These are phyloP conservation scores for Cheilosia variabilis DNA, from an alignment of 2,888 invertebrate genomes.

Conservation along the genomic window DNA sequence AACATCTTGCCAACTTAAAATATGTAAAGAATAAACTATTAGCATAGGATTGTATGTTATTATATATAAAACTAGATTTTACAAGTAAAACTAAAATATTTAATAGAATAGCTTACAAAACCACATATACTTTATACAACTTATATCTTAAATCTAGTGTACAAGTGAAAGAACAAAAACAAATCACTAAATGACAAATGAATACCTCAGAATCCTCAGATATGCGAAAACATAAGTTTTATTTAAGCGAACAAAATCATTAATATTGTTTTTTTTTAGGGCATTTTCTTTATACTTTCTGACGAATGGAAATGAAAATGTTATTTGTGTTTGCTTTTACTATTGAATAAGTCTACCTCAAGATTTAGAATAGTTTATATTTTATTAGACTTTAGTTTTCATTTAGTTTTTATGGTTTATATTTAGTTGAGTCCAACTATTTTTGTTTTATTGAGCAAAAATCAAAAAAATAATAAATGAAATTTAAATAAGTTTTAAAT, in stretches of 20 bases:
- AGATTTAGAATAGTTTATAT: slow-evolving; percentile 44
- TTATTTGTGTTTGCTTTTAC: slow-evolving; percentile 43
- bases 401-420: slow-evolving; percentile 58
- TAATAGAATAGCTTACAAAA: slow-evolving; percentile 37
- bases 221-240: slow-evolving; percentile 54
- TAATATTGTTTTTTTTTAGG: slow-evolving; percentile 26
- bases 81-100: slow-evolving; percentile 14
- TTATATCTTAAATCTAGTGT: slow-evolving; percentile 5
- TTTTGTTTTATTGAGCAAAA: slow-evolving; percentile 75
- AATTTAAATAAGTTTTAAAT: slow-evolving; percentile 53
- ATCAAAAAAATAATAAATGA: slow-evolving; percentile 69
- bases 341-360: slow-evolving; percentile 73
- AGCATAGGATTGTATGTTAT: too few species aligned
- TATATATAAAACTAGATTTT: slow-evolving; percentile 7
- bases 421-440: slow-evolving; percentile 55
- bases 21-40: slow-evolving; percentile 28
- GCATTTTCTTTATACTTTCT: slow-evolving; percentile 19
- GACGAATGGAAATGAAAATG: slow-evolving; percentile 38
- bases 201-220: slow-evolving; percentile 74
- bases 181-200: slow-evolving; percentile 67
- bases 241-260: slow-evolving; percentile 5
- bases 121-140: slow-evolving; percentile 20
- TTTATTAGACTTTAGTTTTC: slow-evolving; percentile 36
- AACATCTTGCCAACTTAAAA: slow-evolving; percentile 62
- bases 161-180: slow-evolving; percentile 19